phyloP scores from a whole-genome alignment of 2,888 invertebrate genomes.

The Mythimna albipuncta region DNA sequence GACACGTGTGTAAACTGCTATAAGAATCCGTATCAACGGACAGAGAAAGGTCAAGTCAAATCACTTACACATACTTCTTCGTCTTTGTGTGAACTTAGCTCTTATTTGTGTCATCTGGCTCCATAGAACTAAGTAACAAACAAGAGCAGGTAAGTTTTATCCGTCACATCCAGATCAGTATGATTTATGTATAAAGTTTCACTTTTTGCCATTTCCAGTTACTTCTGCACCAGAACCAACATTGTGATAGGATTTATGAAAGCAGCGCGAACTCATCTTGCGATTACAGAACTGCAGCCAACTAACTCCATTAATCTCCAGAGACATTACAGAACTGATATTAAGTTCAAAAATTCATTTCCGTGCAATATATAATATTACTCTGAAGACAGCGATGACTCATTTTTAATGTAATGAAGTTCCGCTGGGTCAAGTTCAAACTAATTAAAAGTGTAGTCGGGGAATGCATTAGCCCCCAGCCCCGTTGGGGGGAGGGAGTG shows the following conservation, averaged over 20 bases:
- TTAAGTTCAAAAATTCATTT: slow-evolving; percentile 55
- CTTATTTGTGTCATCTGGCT: background rate
- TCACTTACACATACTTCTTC: background rate
- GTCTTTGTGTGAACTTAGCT: background rate
- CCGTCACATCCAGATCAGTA: slow-evolving; percentile 24
- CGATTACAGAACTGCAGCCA: slow-evolving; percentile 29
- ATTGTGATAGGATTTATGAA: slow-evolving; percentile 35
- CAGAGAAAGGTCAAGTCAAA: background rate
- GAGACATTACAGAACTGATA: slow-evolving; percentile 40
- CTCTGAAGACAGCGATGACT: slow-evolving; percentile 46
- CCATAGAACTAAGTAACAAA: background rate
- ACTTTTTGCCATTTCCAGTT: slow-evolving; percentile 32
- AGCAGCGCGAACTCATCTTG: slow-evolving; percentile 24
- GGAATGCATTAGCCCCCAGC: slow-evolving; percentile 58
- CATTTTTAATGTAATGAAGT: slow-evolving; percentile 63
- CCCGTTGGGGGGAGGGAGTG: background rate
- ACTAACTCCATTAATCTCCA: slow-evolving; percentile 52
- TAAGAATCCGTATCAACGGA: background rate
- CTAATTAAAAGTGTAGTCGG: slow-evolving; percentile 67
- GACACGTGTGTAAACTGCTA: background rate
- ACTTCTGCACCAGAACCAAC: slow-evolving; percentile 23
- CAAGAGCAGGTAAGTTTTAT: slow-evolving; percentile 10
- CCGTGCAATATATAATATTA: slow-evolving; percentile 36
- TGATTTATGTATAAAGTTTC: slow-evolving; percentile 43
- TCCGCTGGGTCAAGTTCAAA: slow-evolving; percentile 66